A percentile compares a stretch with the other conserved stretches of the same genome.
phyloP scores from a whole-genome alignment of 2,888 invertebrate species.

The Galerucella nymphaeae region DNA sequence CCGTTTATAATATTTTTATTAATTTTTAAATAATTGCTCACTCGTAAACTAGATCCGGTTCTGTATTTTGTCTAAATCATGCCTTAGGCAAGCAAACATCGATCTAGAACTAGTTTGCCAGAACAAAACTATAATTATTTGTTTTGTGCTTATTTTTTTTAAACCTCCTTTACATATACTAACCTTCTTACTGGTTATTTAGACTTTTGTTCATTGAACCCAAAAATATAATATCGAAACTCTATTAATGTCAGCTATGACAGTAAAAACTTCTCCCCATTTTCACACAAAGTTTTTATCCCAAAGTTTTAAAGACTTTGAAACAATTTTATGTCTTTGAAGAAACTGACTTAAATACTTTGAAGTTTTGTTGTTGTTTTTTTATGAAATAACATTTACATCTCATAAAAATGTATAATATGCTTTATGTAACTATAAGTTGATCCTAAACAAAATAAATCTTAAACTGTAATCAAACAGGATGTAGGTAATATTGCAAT shows the following conservation, averaged over 20 bases:
- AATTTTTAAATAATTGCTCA: not conserved
- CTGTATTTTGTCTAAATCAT: not conserved
- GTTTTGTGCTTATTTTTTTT: no score
- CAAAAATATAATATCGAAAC: not conserved
- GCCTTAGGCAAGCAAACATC: slow-evolving; percentile 27
- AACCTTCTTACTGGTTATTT: no score
- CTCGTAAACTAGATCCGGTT: not conserved
- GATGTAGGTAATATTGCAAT: slow-evolving; percentile 16
- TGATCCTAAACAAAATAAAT: not conserved
- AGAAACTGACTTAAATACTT: no score
- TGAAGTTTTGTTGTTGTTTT: no score
- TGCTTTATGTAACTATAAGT: no score
- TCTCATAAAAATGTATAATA: no score
- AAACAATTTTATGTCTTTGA: not conserved
- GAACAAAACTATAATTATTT: no score
- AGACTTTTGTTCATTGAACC: not conserved
- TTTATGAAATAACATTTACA: no score
- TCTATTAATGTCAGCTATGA: not conserved
- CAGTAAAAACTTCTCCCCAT: not conserved
- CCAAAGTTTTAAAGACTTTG: not conserved
- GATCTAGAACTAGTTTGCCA: no score
- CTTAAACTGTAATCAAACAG: not conserved
- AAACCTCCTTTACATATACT: no score
- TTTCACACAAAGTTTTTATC: not conserved
- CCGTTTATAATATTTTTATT: not conserved